A percentile compares a stretch with the other conserved stretches of the same genome.
These are phyloP conservation scores for Drosophila nannoptera DNA, from an alignment of 1,140 invertebrate species.

Conservation along the genomic window DNA sequence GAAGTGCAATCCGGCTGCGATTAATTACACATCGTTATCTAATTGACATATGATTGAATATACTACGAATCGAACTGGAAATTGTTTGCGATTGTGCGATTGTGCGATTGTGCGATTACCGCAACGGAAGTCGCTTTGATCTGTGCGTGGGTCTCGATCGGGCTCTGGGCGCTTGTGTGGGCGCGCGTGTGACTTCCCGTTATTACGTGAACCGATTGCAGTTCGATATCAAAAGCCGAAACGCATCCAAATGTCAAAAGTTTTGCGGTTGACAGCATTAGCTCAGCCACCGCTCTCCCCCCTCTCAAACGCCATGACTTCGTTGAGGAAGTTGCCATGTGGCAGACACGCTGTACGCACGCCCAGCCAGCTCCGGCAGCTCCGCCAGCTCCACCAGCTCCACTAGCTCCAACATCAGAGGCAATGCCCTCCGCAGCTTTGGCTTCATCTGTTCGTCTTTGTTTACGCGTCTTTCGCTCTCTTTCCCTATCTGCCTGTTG, in stretches of 20 bases:
- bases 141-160: background rate
- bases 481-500: constrained; percentile 3
- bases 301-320: too few species aligned
- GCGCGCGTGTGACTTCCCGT: constrained; percentile 32
- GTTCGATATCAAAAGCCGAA: constrained; percentile 47
- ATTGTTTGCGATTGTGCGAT: too few species aligned
- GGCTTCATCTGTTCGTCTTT: constrained; percentile 22
- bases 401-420: constrained; percentile 2
- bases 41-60: background rate
- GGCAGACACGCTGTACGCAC: constrained; percentile 33
- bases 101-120: too few species aligned
- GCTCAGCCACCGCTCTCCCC: background rate
- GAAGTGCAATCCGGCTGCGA: too few species aligned
- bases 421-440: constrained; percentile 31
- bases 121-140: constrained; percentile 16
- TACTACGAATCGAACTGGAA: too few species aligned
- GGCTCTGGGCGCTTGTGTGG: constrained; percentile 2
- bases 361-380: constrained; percentile 11
- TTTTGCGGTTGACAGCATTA: constrained; percentile 36
- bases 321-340: constrained; percentile 38
- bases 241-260: constrained; percentile 43
- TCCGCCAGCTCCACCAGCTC: background rate
- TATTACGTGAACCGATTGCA: constrained; percentile 38
- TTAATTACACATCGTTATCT: too few species aligned
- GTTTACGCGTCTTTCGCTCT: constrained; percentile 14